phyloP scores from a whole-genome alignment of 2,113 vertebrate species.

The Nicator chloris region DNA sequence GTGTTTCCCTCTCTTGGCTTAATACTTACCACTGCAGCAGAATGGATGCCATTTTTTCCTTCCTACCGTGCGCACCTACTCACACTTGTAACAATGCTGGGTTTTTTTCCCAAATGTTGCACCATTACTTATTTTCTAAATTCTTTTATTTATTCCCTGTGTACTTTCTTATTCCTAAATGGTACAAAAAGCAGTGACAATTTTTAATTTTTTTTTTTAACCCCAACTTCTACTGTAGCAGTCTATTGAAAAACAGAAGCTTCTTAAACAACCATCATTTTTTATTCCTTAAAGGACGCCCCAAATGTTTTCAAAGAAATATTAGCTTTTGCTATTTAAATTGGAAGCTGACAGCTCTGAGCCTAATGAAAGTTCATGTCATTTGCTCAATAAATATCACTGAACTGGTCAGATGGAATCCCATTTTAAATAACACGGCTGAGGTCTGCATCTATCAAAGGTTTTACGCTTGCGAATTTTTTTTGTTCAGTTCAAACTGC shows the following conservation, averaged over 20 bases:
- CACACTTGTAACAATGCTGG: neutral
- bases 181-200: neutral
- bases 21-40: neutral
- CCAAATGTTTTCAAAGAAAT: neutral
- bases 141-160: neutral
- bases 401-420: neutral
- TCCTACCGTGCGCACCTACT: neutral
- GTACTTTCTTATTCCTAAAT: neutral
- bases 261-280: neutral
- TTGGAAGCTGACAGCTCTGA: neutral
- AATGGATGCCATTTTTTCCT: neutral
- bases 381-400: neutral
- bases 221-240: neutral
- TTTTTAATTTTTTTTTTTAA: neutral
- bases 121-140: neutral
- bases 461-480: fast-evolving
- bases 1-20: neutral
- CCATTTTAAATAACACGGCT: neutral
- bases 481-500: neutral
- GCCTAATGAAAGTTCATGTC: neutral
- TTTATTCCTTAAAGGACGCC: neutral
- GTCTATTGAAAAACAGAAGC: neutral
- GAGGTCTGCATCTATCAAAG: neutral
- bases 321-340: neutral
- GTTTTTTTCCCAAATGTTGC: neutral